Base-by-base conservation (phyloP, 1,140 invertebrate species). In the Rhagoletis zephyria region DNA sequence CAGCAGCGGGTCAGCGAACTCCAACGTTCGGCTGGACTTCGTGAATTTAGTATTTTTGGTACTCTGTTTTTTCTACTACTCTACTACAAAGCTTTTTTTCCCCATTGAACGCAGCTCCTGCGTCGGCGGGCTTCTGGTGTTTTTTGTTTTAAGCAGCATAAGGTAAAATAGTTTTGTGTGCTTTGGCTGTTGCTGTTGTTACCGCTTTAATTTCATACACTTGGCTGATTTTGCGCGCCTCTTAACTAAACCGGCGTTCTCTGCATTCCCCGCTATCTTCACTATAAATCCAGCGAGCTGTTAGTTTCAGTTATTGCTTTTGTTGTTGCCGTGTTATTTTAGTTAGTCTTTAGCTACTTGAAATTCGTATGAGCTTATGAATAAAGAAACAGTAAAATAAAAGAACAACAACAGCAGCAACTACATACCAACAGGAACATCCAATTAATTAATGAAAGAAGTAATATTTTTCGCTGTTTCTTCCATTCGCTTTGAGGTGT, bases 1-100 rank as follows among this genome's bases (percentile, higher is more conserved):
- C 40, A 81, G 48, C 85, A 56, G 40, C 85, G n/a, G 85, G 85
- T 85, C 85, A 85, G 85, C 85, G 85, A 85, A 85, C 85, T 85
- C n/a, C 19, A 30, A 19, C 48, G n/a, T 61, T 85, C 56, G 56
- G 10, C 45, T 85, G 85, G 19, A 45, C 56, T 85, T 60, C 85
- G 60, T 61, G 19, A 42, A 63, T 85, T 85, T 74, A 74, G 5
- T 7, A 56, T 56, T 56, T 56, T 56, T 56, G 51, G 51, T 56
- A 10, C 51, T 56, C 51, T 56, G 51, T 74, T 45, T 48, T 1
- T n/a, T 74, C 45, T 70, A 1, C 40, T 67, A 14, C 16, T 51
- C 16, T 48, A 42, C 4, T 74, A 16, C 42, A 30, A 30, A 30
- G 30, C 30, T 74, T 70, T 74, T 74, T 14, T 63, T 45, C 40